Percentiles rank a stretch among this genome's conserved stretches.
These are phyloP conservation scores for Microhierax caerulescens DNA, from an alignment of 2,797 vertebrate genomes.

Conservation along the genomic window DNA sequence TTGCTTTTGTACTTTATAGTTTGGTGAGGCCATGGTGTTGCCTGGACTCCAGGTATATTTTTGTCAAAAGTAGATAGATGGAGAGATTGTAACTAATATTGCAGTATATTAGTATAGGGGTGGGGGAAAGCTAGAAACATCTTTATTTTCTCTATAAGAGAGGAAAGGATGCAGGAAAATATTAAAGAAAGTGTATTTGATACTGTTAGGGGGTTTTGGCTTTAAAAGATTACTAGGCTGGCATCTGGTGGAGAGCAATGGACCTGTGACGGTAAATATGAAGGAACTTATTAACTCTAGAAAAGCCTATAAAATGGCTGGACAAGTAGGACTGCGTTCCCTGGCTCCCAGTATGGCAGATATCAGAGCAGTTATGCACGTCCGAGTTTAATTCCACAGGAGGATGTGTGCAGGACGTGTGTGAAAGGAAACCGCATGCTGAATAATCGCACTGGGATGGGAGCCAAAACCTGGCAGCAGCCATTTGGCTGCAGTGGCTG, in stretches of 20 bases:
- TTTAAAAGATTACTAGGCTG: not conserved
- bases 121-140: not conserved
- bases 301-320: not conserved
- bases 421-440: not conserved
- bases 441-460: not conserved
- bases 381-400: not conserved
- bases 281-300: not conserved
- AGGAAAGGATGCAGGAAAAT: not conserved
- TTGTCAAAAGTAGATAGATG: not conserved
- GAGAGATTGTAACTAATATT: not conserved
- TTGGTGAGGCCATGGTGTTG: not conserved
- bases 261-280: fast-evolving
- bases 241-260: not conserved
- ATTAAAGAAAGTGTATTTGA: not conserved
- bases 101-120: not conserved
- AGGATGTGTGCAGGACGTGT: not conserved
- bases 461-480: not conserved
- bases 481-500: not conserved
- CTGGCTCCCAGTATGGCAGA: not conserved
- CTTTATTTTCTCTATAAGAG: not conserved
- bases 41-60: not conserved
- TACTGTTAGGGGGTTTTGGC: not conserved
- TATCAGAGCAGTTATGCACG: not conserved
- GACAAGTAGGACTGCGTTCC: not conserved
- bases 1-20: not conserved